phyloP scores from a whole-genome alignment of 2,113 vertebrate species.

The Camelus bactrianus region DNA sequence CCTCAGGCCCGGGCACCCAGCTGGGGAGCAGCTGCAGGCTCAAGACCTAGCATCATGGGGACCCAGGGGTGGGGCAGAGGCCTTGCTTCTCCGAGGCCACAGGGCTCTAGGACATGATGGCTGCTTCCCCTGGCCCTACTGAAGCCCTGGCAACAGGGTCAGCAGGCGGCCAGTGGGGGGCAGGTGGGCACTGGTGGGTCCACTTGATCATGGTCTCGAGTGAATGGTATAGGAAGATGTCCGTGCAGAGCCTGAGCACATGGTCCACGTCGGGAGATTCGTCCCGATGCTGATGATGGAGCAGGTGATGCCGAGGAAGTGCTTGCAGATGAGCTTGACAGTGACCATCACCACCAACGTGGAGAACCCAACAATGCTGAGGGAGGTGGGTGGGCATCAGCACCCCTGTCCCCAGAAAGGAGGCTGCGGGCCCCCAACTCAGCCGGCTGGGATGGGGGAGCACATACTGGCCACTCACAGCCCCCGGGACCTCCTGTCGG shows the following conservation, averaged over 20 bases:
- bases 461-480: not conserved
- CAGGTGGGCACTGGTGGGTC: conserved; percentile 79
- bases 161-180: fast-evolving
- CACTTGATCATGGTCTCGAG: conserved; percentile 88
- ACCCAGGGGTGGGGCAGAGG: not conserved
- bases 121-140: not conserved
- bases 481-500: not conserved
- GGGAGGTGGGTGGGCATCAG: not conserved
- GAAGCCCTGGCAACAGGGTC: not conserved
- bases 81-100: not conserved
- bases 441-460: not conserved
- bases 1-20: conserved; percentile 13
- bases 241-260: conserved; percentile 87
- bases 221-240: conserved; percentile 87
- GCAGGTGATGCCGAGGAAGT: conserved; percentile 89
- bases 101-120: fast-evolving
- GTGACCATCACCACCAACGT: conserved; percentile 90
- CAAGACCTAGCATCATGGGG: not conserved
- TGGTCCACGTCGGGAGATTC: conserved; percentile 89
- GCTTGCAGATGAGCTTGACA: conserved; percentile 90
- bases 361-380: conserved; percentile 89
- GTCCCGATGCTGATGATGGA: conserved; percentile 87
- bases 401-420: not conserved
- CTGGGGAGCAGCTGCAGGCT: conserved; percentile 58
- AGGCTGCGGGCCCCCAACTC: not conserved